Evolutionary conservation across 1,140 invertebrate genomes (phyloP), one percentile per base, ranked within the genome.

Genomic region (Drosophila trapezifrons): DNA sequence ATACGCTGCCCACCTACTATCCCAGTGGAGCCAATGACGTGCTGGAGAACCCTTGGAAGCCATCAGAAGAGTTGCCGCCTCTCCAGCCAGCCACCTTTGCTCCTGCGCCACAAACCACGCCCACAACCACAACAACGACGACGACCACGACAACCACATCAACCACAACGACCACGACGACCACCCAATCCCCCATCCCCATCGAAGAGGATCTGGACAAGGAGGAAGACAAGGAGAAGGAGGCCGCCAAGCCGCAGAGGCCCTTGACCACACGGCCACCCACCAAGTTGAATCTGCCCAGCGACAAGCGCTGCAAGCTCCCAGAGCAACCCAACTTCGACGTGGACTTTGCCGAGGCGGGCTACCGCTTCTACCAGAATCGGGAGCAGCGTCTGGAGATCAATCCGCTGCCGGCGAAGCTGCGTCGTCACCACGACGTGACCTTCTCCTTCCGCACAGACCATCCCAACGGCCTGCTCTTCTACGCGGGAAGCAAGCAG

Each of bases 361-460:
- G 91, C 17, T 92, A 92, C 67, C 84, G 91, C 3, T 92, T 91
- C 70, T 96, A 96, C 64, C 51, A 54, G 95, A 95, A 2, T 93
- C 92, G 93, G 27, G 94, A 95, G 80, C 97, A 96, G 75, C 94
- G 96, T 79, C 92, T 96, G 43, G 96, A 97, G 91, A 97, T 95
- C 74, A 92, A 92, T 8, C 93, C 93, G 7, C 76, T 95, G 12
- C 93, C 94, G 5, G 74, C 69, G 2, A 93, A 94, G 47, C 93
- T 95, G 46, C 94, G 94, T 35, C 94, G 95, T 25, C 93, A 94
- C 10, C 96, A 95, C 82, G 95, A 96, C 51, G 95, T 98, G 75
- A 95, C 95, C 15, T 93, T 99, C 12, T 95, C 96, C 20, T 95
- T 99, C 91, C 96, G 96, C 76, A 98, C 98, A 0, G 94, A 93